Evolutionary conservation across 2,888 invertebrate genomes (phyloP).

Genomic region (Phlogophora meticulosa): DNA sequence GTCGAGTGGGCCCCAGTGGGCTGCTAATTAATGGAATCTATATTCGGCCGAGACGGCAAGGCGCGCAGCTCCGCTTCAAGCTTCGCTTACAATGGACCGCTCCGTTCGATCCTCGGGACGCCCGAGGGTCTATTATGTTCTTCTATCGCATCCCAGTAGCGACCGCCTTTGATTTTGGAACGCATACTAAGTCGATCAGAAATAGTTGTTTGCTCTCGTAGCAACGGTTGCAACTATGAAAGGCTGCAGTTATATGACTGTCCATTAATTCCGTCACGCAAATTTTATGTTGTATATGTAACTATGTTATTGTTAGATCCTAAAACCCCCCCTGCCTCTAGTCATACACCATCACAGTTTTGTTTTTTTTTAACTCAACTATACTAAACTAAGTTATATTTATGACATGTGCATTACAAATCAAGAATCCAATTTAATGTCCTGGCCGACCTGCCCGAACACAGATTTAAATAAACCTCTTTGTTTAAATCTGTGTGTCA

Average conservation of each 20-base stretch:
- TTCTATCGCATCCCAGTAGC: slow-evolving; percentile 37
- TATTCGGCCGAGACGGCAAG: slow-evolving; percentile 68
- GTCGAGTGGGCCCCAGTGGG: slow-evolving; percentile 68
- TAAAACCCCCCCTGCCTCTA: no score
- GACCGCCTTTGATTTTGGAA: slow-evolving; percentile 53
- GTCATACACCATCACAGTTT: no score
- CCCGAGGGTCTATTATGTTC: slow-evolving; percentile 53
- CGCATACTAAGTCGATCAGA: slow-evolving; percentile 43
- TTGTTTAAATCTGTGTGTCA: no score
- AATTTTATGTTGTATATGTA: no score
- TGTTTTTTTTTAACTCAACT: no score
- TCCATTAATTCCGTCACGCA: no score
- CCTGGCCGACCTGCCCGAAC: no score
- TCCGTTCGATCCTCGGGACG: slow-evolving; percentile 46
- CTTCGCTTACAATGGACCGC: slow-evolving; percentile 59
- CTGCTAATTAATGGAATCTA: slow-evolving; percentile 77
- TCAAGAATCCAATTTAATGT: no score
- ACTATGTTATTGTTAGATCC: no score
- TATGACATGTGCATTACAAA: no score
- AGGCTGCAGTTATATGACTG: slow-evolving; percentile 12
- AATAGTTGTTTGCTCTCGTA: slow-evolving; percentile 34
- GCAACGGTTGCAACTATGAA: neutral
- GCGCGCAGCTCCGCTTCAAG: slow-evolving; percentile 55
- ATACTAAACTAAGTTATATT: no score
- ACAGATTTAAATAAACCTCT: no score